These are phyloP conservation scores for Phaedon cochleariae DNA, from an alignment of 2,888 invertebrate genomes.

Conservation along the genomic window DNA sequence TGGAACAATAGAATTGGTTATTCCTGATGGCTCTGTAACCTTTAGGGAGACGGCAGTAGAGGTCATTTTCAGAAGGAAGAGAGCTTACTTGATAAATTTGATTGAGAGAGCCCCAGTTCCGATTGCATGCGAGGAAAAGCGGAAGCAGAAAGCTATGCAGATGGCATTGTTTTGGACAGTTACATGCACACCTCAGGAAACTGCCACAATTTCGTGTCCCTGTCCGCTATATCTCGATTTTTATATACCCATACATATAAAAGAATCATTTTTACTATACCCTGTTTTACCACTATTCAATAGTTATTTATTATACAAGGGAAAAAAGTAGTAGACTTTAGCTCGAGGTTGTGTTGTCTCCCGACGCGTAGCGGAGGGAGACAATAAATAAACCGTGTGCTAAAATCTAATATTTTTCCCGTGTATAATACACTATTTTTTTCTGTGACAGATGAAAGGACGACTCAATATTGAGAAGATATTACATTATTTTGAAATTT, in stretches of 20 bases:
- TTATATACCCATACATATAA: neutral
- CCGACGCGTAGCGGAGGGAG: too few relatives aligned
- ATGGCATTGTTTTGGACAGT: slow-evolving; percentile 62
- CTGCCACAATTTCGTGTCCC: slow-evolving; percentile 50
- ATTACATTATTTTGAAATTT: too few relatives aligned
- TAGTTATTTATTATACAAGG: too few relatives aligned
- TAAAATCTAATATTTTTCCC: too few relatives aligned
- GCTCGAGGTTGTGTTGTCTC: too few relatives aligned
- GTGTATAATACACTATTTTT: too few relatives aligned
- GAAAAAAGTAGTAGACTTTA: too few relatives aligned
- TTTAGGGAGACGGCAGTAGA: slow-evolving; percentile 50
- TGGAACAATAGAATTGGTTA: slow-evolving; percentile 58
- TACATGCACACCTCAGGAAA: slow-evolving; percentile 60
- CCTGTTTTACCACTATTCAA: too few relatives aligned
- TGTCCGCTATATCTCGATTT: slow-evolving; percentile 25
- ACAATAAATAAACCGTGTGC: too few relatives aligned
- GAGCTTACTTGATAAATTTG: slow-evolving; percentile 59
- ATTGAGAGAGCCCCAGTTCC: slow-evolving; percentile 62
- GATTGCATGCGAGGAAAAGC: slow-evolving; percentile 60
- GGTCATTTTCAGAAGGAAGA: slow-evolving; percentile 51
- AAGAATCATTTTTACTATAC: neutral
- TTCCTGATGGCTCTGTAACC: slow-evolving; percentile 42
- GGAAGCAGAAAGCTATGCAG: slow-evolving; percentile 63
- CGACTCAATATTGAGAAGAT: too few relatives aligned
- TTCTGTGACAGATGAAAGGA: too few relatives aligned